Conservation (phyloP, 2,888 invertebrate genomes). For the Xestobium rufovillosum region DNA sequence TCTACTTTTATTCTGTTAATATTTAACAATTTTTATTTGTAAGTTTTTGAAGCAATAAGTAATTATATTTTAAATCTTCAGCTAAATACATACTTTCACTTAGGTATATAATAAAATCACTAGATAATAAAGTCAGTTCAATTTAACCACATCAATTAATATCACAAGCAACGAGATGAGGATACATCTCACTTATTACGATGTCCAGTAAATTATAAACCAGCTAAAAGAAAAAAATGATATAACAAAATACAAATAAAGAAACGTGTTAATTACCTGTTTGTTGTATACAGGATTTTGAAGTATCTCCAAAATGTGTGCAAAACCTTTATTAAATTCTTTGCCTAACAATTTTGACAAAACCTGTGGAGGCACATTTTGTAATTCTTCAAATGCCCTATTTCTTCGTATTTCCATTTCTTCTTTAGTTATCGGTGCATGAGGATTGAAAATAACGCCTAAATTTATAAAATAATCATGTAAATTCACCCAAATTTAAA, state of each 20-base stretch:
- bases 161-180: too few relatives aligned
- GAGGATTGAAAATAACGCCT: slow-evolving; percentile 35
- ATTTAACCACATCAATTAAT: too few relatives aligned
- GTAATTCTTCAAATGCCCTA: slow-evolving; percentile 43
- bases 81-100: too few relatives aligned
- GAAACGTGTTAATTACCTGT: slow-evolving; percentile 36
- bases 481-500: slow-evolving; percentile 7
- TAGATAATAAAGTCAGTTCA: too few relatives aligned
- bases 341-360: slow-evolving; percentile 37
- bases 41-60: too few relatives aligned
- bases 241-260: slow-evolving; percentile 15
- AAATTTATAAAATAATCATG: not conserved
- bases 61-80: too few relatives aligned
- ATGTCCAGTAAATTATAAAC: slow-evolving; percentile 74
- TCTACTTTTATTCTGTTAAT: too few relatives aligned
- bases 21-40: too few relatives aligned
- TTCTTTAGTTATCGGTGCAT: slow-evolving; percentile 31
- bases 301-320: slow-evolving; percentile 43
- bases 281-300: slow-evolving; percentile 56
- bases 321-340: slow-evolving; percentile 41
- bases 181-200: slow-evolving; percentile 67
- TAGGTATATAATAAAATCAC: too few relatives aligned
- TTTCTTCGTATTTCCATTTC: slow-evolving; percentile 37
- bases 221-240: slow-evolving; percentile 44
- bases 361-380: slow-evolving; percentile 34